Evolutionary conservation across 2,888 invertebrate species (phyloP).

Genomic region (Melinaea marsaeus): DNA sequence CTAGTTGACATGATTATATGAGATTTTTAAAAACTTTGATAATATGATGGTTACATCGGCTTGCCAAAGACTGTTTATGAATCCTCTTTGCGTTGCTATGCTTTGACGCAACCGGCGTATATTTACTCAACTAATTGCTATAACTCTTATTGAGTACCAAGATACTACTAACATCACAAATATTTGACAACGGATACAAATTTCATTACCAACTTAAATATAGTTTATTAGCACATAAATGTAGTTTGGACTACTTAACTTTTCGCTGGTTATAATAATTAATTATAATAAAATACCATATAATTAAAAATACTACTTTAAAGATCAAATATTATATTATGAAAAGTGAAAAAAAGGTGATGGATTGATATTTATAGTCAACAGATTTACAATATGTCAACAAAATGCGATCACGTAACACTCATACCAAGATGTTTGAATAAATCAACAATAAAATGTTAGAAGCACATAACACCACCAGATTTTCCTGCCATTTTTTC

Average conservation of each 20-base stretch:
- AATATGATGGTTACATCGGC: background rate
- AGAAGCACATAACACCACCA: slow-evolving; percentile 47
- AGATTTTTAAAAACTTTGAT: too few relatives aligned
- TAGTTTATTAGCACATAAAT: too few relatives aligned
- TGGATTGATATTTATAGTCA: slow-evolving; percentile 28
- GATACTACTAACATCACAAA: too few relatives aligned
- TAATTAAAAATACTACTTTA: too few relatives aligned
- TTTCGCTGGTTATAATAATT: too few relatives aligned
- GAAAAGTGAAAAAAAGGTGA: background rate
- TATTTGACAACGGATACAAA: too few relatives aligned
- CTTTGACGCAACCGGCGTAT: slow-evolving; percentile 20
- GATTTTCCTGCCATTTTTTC: slow-evolving; percentile 50
- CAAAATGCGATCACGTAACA: slow-evolving; percentile 44
- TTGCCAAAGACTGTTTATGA: background rate
- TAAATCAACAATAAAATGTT: slow-evolving; percentile 61
- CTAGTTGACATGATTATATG: too few relatives aligned
- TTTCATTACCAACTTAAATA: too few relatives aligned
- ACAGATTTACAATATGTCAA: slow-evolving; percentile 23
- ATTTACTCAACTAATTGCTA: slow-evolving; percentile 30
- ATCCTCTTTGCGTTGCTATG: background rate
- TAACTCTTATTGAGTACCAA: slow-evolving; percentile 4
- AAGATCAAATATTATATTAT: background rate
- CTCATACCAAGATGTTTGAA: slow-evolving; percentile 51
- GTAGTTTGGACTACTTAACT: too few relatives aligned
- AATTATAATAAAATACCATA: too few relatives aligned